Evolutionary conservation across 2,888 invertebrate species (phyloP).

Genomic region (Chloroclysta siterata): DNA sequence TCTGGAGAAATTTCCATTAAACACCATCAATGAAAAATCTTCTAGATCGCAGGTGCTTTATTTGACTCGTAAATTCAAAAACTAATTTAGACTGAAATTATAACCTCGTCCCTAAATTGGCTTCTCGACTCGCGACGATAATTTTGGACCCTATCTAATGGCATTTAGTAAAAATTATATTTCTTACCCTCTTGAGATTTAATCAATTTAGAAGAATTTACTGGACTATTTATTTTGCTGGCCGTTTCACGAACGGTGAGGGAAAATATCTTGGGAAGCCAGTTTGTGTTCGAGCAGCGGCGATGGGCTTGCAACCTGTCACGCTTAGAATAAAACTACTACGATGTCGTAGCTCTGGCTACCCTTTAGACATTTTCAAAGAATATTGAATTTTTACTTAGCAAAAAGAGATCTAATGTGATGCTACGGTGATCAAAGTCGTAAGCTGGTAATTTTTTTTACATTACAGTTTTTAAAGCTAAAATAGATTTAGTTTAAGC

Average conservation of each 20-base stretch:
- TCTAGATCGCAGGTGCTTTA: constrained; percentile 36
- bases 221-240: background rate
- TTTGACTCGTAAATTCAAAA: constrained; percentile 40
- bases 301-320: too few species aligned
- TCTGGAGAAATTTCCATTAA: background rate
- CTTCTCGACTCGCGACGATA: constrained; percentile 18
- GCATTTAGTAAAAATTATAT: constrained; percentile 32
- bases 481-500: too few species aligned
- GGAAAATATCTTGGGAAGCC: too few species aligned
- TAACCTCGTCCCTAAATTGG: constrained; percentile 38
- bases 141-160: constrained; percentile 31
- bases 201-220: constrained; percentile 30
- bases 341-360: too few species aligned
- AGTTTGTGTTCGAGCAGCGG: too few species aligned
- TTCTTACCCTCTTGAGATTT: constrained; percentile 22
- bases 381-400: too few species aligned
- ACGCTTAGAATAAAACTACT: too few species aligned
- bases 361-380: too few species aligned
- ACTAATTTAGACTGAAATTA: constrained; percentile 42
- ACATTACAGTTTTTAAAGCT: too few species aligned
- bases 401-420: too few species aligned
- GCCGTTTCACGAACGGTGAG: background rate
- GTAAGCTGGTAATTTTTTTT: too few species aligned
- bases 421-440: too few species aligned
- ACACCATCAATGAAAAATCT: constrained; percentile 21